These are phyloP conservation scores for Prosapia bicincta DNA, from an alignment of 2,888 invertebrate species.

Conservation along the genomic window DNA sequence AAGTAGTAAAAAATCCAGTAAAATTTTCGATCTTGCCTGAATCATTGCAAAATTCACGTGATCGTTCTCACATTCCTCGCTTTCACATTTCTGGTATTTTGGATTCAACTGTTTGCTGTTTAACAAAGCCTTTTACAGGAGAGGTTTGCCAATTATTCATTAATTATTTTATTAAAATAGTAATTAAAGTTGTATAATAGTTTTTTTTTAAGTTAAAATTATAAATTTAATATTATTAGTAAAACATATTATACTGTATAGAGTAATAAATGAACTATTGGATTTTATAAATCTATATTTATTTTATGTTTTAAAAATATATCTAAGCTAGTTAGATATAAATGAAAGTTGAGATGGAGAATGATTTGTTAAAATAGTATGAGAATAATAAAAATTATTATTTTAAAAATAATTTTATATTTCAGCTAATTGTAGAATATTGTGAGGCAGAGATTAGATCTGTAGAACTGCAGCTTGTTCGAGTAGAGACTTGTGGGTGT, in stretches of 20 bases:
- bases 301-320: too few species aligned
- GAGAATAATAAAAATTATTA: too few species aligned
- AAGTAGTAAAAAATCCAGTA: constrained; percentile 51
- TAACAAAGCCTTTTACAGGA: constrained; percentile 85
- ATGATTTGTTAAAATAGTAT: too few species aligned
- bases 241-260: too few species aligned
- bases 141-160: too few species aligned
- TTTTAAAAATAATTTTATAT: constrained; percentile 23
- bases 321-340: too few species aligned
- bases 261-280: too few species aligned
- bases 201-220: too few species aligned
- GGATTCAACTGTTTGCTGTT: constrained; percentile 76
- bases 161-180: not conserved
- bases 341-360: too few species aligned
- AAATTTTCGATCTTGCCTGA: constrained; percentile 84
- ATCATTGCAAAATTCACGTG: constrained; percentile 66
- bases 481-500: constrained; percentile 94
- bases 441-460: constrained; percentile 85
- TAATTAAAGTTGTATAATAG: too few species aligned
- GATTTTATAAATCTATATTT: too few species aligned
- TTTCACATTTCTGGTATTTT: constrained; percentile 81
- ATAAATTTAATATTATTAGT: too few species aligned
- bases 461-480: constrained; percentile 88
- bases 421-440: constrained; percentile 69
- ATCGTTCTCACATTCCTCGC: constrained; percentile 68